These are phyloP conservation scores for Noctua comes DNA, from an alignment of 2,888 invertebrate genomes.

Conservation along the genomic window DNA sequence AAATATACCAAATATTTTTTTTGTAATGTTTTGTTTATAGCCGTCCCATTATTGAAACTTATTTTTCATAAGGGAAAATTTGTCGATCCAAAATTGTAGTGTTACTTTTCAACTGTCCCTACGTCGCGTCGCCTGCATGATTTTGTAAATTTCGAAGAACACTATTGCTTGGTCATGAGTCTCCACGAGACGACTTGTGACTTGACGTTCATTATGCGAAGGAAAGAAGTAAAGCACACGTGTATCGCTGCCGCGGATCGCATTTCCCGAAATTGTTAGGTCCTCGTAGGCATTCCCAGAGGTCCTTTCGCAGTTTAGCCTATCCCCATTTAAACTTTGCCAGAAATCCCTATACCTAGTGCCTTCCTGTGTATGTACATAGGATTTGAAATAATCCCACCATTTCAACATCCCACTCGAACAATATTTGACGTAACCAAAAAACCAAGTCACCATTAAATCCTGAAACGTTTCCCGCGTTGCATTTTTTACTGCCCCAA, in stretches of 20 bases:
- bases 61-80: not conserved
- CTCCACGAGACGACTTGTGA: too few relatives aligned
- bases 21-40: not conserved
- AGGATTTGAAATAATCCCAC: not conserved
- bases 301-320: not conserved
- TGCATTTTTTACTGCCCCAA: constrained; percentile 45
- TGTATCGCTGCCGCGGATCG: too few relatives aligned
- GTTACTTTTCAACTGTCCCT: not conserved
- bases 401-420: not conserved
- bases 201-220: too few relatives aligned
- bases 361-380: too few relatives aligned
- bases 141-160: not conserved
- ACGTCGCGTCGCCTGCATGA: not conserved
- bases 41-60: not conserved
- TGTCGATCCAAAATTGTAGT: not conserved
- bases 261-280: not conserved
- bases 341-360: not conserved
- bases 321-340: not conserved
- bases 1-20: not conserved
- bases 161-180: too few relatives aligned
- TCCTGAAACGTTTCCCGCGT: constrained; percentile 32
- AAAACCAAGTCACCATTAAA: constrained; percentile 39
- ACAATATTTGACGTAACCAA: constrained; percentile 10
- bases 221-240: not conserved
- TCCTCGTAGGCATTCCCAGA: not conserved